These are phyloP conservation scores for Penaeus monodon DNA, from an alignment of 2,888 invertebrate genomes.

Conservation along the genomic window DNA sequence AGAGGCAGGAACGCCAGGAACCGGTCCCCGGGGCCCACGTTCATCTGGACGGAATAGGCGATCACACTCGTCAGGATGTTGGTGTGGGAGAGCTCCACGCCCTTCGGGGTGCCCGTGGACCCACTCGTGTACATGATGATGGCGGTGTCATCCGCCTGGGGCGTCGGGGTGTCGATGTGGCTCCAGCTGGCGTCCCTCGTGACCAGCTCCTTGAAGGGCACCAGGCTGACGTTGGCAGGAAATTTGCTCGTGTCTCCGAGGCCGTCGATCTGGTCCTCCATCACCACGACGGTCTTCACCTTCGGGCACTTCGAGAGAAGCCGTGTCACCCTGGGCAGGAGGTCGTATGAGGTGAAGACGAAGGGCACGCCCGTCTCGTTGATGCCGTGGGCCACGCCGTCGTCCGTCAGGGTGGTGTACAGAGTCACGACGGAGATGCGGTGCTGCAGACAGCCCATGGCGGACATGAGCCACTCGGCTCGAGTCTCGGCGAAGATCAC, in stretches of 20 bases:
- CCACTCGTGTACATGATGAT: slow-evolving; percentile 78
- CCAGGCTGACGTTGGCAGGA: slow-evolving; percentile 31
- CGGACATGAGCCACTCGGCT: slow-evolving; percentile 97
- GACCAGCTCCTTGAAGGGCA: slow-evolving; percentile 44
- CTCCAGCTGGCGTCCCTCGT: slow-evolving; percentile 13
- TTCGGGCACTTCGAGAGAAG: slow-evolving; percentile 81
- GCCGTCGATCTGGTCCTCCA: slow-evolving; percentile 65
- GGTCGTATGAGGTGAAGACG: slow-evolving; percentile 91
- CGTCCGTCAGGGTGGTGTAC: slow-evolving; percentile 96
- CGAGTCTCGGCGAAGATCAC: slow-evolving; percentile 97
- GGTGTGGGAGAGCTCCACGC: slow-evolving; percentile 66
- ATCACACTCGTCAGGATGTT: slow-evolving; percentile 63
- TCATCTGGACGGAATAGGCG: slow-evolving; percentile 63
- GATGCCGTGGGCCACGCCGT: slow-evolving; percentile 95
- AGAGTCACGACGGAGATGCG: slow-evolving; percentile 84
- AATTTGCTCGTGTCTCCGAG: slow-evolving; percentile 28
- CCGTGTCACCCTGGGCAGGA: slow-evolving; percentile 89
- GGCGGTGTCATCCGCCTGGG: slow-evolving; percentile 80
- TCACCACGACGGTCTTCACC: slow-evolving; percentile 75
- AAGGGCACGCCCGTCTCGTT: slow-evolving; percentile 85
- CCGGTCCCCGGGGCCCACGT: slow-evolving; percentile 75
- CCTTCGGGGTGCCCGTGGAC: slow-evolving; percentile 73
- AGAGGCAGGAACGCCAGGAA: slow-evolving; percentile 96
- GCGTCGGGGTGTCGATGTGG: slow-evolving; percentile 20
- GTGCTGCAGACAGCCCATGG: slow-evolving; percentile 95